A percentile compares a stretch with the other conserved stretches of the same genome.
Evolutionary conservation across 2,888 invertebrate species (phyloP).

Genomic region (Shargacucullia verbasci): DNA sequence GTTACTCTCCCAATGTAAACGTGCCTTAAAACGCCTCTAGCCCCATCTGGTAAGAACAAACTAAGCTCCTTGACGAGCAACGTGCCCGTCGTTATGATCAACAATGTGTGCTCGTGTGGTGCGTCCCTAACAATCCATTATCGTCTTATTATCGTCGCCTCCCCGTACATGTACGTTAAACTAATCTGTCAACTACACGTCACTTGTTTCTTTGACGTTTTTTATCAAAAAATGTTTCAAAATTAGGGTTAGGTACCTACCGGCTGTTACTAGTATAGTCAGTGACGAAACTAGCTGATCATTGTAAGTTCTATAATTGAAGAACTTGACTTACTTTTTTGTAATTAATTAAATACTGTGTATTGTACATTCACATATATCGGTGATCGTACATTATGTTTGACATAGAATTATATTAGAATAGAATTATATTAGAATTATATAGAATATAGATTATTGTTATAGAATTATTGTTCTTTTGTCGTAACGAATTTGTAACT

Average conservation of each 20-base stretch:
- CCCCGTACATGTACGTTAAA: constrained; percentile 11
- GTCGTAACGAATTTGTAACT: constrained; percentile 3
- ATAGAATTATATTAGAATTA: no score
- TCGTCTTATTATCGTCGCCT: constrained; percentile 28
- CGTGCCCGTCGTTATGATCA: constrained; percentile 19
- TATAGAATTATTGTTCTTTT: constrained; percentile 1
- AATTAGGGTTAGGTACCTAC: constrained; percentile 15
- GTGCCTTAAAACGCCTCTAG: constrained; percentile 14
- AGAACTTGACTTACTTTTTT: no score
- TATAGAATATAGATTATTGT: no score
- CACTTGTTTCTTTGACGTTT: constrained; percentile 42
- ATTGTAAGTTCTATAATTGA: no score
- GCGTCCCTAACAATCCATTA: constrained; percentile 36
- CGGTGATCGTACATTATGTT: constrained; percentile 4
- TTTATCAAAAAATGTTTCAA: constrained; percentile 20
- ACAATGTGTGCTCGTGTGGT: constrained; percentile 24
- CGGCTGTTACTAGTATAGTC: neutral
- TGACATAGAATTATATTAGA: constrained; percentile 3
- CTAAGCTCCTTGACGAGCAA: constrained; percentile 15
- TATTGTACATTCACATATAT: no score
- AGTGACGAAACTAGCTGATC: no score
- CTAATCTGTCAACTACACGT: constrained; percentile 43
- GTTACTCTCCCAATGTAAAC: neutral
- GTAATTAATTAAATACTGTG: no score
- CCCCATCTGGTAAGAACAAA: constrained; percentile 29